Percentiles rank a stretch among this genome's conserved stretches.
Conservation (phyloP, 2,888 invertebrate species). For the Zaprionus lineosus region DNA sequence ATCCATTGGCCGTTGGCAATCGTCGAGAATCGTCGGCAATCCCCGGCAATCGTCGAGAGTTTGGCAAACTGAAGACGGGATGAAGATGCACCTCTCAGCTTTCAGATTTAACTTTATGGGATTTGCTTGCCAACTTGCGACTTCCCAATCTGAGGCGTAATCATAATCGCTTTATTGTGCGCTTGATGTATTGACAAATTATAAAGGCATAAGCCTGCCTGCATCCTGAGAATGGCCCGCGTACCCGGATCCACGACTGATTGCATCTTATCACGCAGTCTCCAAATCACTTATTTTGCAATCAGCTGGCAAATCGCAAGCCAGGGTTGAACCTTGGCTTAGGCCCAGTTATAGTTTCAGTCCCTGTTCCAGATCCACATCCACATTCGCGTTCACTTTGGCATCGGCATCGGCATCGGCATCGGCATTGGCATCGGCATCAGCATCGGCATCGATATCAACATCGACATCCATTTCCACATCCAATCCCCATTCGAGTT, state of each 20-base stretch:
- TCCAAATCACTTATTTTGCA: constrained; percentile 72
- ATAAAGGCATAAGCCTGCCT: constrained; percentile 50
- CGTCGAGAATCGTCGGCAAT: constrained; percentile 19
- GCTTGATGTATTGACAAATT: constrained; percentile 75
- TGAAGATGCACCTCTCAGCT: too few relatives aligned
- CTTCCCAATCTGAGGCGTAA: constrained; percentile 10
- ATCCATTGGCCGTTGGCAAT: constrained; percentile 51
- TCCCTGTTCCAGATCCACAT: not conserved
- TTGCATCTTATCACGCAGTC: constrained; percentile 74
- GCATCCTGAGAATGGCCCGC: not conserved
- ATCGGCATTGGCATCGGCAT: too few relatives aligned
- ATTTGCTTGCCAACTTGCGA: constrained; percentile 29
- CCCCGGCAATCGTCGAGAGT: not conserved
- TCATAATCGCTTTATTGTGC: constrained; percentile 71
- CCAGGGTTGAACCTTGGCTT: not conserved
- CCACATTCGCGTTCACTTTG: too few relatives aligned
- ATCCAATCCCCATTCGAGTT: not conserved
- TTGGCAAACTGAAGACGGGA: constrained; percentile 6
- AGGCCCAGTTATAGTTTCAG: constrained; percentile 11
- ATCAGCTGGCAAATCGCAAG: constrained; percentile 51
- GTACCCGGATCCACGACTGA: constrained; percentile 38
- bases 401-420: too few relatives aligned
- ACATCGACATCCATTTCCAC: not conserved
- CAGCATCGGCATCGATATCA: too few relatives aligned
- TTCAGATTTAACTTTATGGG: constrained; percentile 21